Conservation (phyloP, 2,888 invertebrate species). For the Gisinianus flammeolus region DNA sequence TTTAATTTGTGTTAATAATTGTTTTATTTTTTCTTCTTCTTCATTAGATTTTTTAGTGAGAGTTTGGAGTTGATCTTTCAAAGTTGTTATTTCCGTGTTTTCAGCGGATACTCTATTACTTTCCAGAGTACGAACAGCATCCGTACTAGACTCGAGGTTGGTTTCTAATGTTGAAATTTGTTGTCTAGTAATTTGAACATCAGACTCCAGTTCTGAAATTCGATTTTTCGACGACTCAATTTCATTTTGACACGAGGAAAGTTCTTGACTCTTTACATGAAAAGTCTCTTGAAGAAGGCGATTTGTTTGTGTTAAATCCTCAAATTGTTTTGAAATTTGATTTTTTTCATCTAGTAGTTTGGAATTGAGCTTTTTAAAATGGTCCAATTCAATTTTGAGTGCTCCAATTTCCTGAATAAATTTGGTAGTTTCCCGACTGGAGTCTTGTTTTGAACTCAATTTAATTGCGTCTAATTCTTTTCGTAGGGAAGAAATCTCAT, state of each 20-base stretch:
- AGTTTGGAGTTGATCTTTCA: background rate
- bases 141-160: background rate
- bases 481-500: slow-evolving; percentile 9
- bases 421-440: background rate
- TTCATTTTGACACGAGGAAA: background rate
- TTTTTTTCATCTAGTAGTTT: slow-evolving; percentile 34
- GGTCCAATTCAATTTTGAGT: background rate
- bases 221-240: background rate
- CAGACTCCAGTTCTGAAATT: background rate
- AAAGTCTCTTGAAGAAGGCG: background rate
- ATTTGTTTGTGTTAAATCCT: slow-evolving; percentile 12
- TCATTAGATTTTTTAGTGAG: background rate
- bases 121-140: background rate
- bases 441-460: background rate
- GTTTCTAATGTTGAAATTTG: background rate
- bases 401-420: slow-evolving; percentile 9
- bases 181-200: background rate
- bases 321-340: slow-evolving; percentile 1
- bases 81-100: too few relatives aligned
- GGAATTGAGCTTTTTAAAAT: slow-evolving; percentile 1
- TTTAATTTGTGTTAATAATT: background rate
- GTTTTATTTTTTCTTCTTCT: background rate
- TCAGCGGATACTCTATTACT: background rate
- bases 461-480: background rate
- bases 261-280: background rate